Evolutionary conservation across 2,113 vertebrate genomes (phyloP), one percentile per base, ranked within the genome.

Genomic region (Prochilodus magdalenae): DNA sequence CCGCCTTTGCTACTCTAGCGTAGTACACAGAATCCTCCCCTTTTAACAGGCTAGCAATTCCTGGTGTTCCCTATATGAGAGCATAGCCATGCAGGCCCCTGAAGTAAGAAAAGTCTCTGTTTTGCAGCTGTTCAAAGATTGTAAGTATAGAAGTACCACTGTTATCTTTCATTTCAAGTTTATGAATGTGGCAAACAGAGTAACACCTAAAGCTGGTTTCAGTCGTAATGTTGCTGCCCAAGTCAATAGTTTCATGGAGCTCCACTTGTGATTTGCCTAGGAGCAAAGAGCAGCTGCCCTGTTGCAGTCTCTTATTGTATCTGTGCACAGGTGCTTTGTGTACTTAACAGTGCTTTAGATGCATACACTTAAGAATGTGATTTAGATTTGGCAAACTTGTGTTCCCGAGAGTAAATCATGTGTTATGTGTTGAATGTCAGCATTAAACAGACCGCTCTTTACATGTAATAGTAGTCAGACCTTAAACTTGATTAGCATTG

Each of bases 11-110:
- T 62, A 15, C 33, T 82, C 29, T 36, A 60, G 40, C 51, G 20
- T 75, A 44, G 72, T 75, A 70, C 30, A 20, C 12, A 29, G 49
- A 66, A 66, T 24, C 60, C 73, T 76, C 47, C 60, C 63, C 26
- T 60, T 79, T 33, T 51, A 4, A 59, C 49, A 73, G 72, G 26
- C n/a, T 59, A 15, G 47, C 6, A 24, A 26, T 30, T 12, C 30
- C 18, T 22, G 26, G 36, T 24, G 20, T 65, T 12, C 60, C 8
- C 65, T 22, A 36, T 67, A 22, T 29, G 30, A n/a, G 66, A 75
- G 22, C 29, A 55, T 67, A 22, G 65, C 33, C 18, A 22, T 36
- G 30, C n/a, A 5, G 30, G 29, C 29, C 20, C 63, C 15, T 33
- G 29, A 8, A n/a, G 29, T 2, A 67, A 10, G 65, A 67, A 65